Percentiles rank a stretch among this genome's conserved stretches.
Evolutionary conservation across 1,140 invertebrate genomes (phyloP).

Genomic region (Cyclina sinensis): DNA sequence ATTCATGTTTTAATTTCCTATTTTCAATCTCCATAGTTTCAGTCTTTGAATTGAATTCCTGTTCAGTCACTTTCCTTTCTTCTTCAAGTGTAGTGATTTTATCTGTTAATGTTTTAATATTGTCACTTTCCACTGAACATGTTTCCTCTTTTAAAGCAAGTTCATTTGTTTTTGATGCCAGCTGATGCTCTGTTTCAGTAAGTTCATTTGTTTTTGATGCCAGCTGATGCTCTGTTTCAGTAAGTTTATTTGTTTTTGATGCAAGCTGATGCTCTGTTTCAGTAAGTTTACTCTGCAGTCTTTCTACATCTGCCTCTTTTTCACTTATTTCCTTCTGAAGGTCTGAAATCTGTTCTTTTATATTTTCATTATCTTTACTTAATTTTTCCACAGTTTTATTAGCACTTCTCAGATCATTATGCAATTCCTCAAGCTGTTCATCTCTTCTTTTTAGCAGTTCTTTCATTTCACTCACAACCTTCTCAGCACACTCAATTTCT

Average conservation of each 20-base stretch:
- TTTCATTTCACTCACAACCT: slow-evolving; percentile 36
- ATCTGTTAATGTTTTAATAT: not conserved
- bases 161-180: not conserved
- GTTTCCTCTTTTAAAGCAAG: not conserved
- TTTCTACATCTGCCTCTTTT: not conserved
- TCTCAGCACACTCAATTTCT: slow-evolving; percentile 26
- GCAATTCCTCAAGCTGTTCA: slow-evolving; percentile 28
- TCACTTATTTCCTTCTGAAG: not conserved
- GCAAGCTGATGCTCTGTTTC: not conserved
- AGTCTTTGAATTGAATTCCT: slow-evolving; percentile 2
- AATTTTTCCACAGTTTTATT: not conserved
- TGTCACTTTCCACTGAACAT: not conserved
- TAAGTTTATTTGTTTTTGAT: not conserved
- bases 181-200: not conserved
- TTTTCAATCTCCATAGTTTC: not conserved
- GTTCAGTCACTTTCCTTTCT: not conserved
- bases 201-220: not conserved
- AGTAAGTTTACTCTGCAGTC: not conserved
- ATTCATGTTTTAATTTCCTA: not conserved
- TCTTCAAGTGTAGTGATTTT: not conserved
- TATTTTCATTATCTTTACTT: slow-evolving; percentile 19
- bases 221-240: not conserved
- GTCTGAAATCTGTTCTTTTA: not conserved
- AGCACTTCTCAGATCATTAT: slow-evolving; percentile 30
- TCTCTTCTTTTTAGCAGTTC: slow-evolving; percentile 40